Evolutionary conservation across 30 jellyfish, hydroid and myxozoan species (phyloP), one percentile per base, ranked within the genome.

Genomic region (Aurelia aurita complex sp. Pacific): DNA sequence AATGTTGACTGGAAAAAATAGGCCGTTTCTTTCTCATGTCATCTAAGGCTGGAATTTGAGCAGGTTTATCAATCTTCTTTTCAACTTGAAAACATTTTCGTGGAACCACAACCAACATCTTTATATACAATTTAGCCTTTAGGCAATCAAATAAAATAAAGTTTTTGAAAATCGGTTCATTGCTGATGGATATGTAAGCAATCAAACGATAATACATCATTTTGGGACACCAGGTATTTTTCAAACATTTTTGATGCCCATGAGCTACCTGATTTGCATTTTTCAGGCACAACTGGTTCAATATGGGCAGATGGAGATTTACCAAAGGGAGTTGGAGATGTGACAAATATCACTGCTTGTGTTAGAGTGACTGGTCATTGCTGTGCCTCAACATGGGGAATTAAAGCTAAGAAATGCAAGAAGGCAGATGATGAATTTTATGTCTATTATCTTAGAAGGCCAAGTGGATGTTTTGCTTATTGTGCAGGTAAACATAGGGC

Each of bases 381-480:
- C 57, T 86, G 96, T 52, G 85, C 96, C 4, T 57, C 81, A 13
- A 11, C 53, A 7, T 85, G 96, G 94, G 73, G 59, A 8, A 81
- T 91, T 33, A 36, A 36, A 5, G 96, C 81, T 15, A 91, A 82
- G 86, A 91, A 91, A 74, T 91, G 98, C 79, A 67, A 69, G n/a
- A 36, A 62, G n/a, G 65, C 57, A 51, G 70, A 64, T 7, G 84
- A 69, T 50, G 91, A 74, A 14, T 83, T 9, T 46, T 90, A 59
- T 69, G 96, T 90, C 46, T 90, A 90, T 77, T 67, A 54, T 64
- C 82, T 90, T n/a, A 46, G 64, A 73, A 79, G 92, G 64, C 80
- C 91, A 13, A 86, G 88, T 3, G 97, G 95, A 32, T 82, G 96
- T 72, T 83, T 90, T 92, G 65, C 82, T 7, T 90, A 90, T 62